These are phyloP conservation scores for Drosophila lini DNA, from an alignment of 1,140 invertebrate genomes.

Conservation along the genomic window DNA sequence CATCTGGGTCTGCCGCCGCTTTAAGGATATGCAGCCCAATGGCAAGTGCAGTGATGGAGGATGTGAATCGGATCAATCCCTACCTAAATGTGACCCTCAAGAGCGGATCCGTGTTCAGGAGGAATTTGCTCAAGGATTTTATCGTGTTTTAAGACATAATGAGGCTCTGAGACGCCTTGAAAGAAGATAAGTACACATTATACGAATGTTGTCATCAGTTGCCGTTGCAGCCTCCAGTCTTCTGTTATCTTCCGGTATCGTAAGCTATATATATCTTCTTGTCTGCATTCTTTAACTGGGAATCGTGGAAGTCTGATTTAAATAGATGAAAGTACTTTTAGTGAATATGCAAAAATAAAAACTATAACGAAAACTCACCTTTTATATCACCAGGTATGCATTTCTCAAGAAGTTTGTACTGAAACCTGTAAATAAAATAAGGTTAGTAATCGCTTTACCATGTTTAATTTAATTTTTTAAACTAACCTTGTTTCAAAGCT, in stretches of 20 bases:
- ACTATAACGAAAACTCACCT: too few species aligned
- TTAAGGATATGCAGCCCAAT: not conserved
- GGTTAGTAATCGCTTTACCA: not conserved
- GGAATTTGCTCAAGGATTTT: not conserved
- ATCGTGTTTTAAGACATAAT: not conserved
- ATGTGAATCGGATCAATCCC: not conserved
- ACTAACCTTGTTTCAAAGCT: not conserved
- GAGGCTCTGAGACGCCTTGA: not conserved
- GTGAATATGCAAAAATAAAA: too few species aligned
- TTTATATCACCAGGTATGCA: too few species aligned
- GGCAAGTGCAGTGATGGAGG: not conserved
- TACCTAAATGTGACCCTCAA: not conserved
- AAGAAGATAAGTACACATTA: not conserved
- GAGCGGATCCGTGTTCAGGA: not conserved
- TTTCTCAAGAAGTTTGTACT: not conserved
- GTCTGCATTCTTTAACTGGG: too few species aligned
- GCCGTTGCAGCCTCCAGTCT: not conserved
- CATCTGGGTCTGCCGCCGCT: not conserved
- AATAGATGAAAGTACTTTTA: not conserved
- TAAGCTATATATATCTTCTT: not conserved
- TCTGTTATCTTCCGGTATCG: not conserved
- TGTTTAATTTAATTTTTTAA: not conserved
- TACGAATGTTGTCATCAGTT: not conserved
- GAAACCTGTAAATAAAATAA: not conserved
- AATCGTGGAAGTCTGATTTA: not conserved